Conservation (phyloP, 2,797 vertebrate genomes). For the Acanthurus tractus region DNA sequence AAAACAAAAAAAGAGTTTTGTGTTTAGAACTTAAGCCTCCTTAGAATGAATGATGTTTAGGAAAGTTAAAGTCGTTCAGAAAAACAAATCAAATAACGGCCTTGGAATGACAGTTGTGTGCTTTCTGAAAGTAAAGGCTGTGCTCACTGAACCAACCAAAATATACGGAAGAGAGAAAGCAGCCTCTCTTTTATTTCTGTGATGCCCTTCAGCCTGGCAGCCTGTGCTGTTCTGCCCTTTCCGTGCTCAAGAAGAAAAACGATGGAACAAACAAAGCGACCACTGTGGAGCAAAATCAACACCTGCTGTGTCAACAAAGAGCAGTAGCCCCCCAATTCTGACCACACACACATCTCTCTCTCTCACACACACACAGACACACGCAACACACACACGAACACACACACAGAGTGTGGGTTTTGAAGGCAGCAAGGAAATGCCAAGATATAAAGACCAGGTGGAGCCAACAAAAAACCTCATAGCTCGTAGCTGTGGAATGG, state of each 20-base stretch:
- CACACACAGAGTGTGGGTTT: conserved; percentile 22
- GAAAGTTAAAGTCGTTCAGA: conserved; percentile 9
- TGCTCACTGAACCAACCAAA: conserved; percentile 58
- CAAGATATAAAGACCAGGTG: conserved; percentile 73
- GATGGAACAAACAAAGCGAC: conserved; percentile 77
- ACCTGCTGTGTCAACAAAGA: conserved; percentile 82
- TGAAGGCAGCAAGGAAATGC: conserved; percentile 59
- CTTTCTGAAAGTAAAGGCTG: conserved; percentile 32
- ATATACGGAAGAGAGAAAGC: conserved; percentile 45
- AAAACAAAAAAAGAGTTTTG: neutral
- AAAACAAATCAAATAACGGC: conserved; percentile 30
- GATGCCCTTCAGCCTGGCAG: conserved; percentile 69
- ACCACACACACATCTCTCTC: neutral
- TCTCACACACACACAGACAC: neutral
- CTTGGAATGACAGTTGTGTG: conserved; percentile 45
- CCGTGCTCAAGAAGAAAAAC: conserved; percentile 56
- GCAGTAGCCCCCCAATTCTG: conserved; percentile 31
- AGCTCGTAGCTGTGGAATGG: conserved; percentile 14
- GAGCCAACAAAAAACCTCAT: conserved; percentile 36
- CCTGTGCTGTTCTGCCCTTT: conserved; percentile 66
- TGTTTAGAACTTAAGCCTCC: conserved; percentile 7
- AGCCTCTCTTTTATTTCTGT: conserved; percentile 56
- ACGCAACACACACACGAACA: neutral
- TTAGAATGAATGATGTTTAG: conserved; percentile 28
- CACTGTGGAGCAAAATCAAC: conserved; percentile 78